phyloP scores from a whole-genome alignment of 2,113 vertebrate species.

The Stictonetta naevosa region DNA sequence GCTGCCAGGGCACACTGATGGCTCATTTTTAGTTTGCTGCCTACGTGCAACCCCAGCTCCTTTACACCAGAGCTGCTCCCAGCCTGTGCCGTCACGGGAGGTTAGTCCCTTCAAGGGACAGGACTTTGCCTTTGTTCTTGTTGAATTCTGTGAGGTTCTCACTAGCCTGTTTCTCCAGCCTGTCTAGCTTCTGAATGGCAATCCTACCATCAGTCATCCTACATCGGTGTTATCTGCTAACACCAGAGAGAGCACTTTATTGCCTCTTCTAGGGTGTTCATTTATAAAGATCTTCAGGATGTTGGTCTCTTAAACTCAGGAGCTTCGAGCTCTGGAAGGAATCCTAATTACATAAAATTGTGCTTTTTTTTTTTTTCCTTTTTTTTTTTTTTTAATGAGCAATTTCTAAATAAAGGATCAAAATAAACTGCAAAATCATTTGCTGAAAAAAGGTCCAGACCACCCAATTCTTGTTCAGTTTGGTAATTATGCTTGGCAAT shows the following conservation, averaged over 20 bases:
- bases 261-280: not conserved
- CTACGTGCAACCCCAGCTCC: not conserved
- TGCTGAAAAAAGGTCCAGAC: not conserved
- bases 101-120: not conserved
- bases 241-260: not conserved
- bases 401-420: not conserved
- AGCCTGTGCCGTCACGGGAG: not conserved
- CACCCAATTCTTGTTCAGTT: not conserved
- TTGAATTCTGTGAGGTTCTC: not conserved
- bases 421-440: not conserved
- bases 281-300: not conserved
- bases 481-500: not conserved
- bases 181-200: not conserved
- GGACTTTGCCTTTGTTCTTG: not conserved
- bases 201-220: rapidly evolving
- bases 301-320: not conserved
- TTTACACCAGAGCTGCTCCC: not conserved
- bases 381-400: not conserved
- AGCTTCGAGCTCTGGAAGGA: not conserved
- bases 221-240: not conserved
- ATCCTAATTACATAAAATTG: not conserved
- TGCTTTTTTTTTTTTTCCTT: not conserved
- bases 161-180: not conserved
- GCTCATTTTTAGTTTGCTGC: not conserved
- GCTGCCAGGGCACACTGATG: not conserved